phyloP scores from a whole-genome alignment of 1,140 invertebrate genomes.

The Magallana ariakensis region DNA sequence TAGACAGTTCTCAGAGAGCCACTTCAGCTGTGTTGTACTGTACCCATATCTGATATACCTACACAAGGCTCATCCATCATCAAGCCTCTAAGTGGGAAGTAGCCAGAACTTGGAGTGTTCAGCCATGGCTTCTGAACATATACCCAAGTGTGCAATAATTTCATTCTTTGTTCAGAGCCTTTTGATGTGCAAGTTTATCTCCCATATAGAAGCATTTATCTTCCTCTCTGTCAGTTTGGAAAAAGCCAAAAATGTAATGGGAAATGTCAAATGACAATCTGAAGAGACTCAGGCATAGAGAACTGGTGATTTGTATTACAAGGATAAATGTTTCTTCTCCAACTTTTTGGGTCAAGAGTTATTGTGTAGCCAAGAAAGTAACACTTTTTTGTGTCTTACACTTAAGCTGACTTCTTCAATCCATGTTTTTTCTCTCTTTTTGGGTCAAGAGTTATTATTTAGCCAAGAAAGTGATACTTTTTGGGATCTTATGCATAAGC shows the following conservation, averaged over 20 bases:
- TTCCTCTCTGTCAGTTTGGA: background rate
- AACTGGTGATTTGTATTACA: background rate
- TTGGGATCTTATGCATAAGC: too few species aligned
- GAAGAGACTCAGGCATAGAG: background rate
- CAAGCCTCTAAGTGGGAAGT: background rate
- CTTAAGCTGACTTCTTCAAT: background rate
- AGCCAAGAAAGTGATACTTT: too few species aligned
- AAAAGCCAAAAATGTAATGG: conserved; percentile 15
- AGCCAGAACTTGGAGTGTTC: background rate
- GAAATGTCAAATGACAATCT: conserved; percentile 28
- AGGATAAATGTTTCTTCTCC: background rate
- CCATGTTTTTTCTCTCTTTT: too few species aligned
- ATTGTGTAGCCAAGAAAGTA: conserved; percentile 6
- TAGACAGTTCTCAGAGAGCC: too few species aligned
- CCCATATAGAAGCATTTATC: background rate
- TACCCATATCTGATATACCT: background rate
- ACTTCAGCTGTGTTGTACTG: too few species aligned
- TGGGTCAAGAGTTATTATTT: too few species aligned
- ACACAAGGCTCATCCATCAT: background rate
- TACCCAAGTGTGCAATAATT: background rate
- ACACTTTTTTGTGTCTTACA: background rate
- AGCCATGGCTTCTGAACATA: background rate
- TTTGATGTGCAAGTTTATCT: conserved; percentile 28
- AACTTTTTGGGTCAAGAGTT: background rate
- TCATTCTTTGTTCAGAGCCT: background rate